Conservation (phyloP, 2,888 invertebrate genomes). For the Lepeophtheirus nordmannii region DNA sequence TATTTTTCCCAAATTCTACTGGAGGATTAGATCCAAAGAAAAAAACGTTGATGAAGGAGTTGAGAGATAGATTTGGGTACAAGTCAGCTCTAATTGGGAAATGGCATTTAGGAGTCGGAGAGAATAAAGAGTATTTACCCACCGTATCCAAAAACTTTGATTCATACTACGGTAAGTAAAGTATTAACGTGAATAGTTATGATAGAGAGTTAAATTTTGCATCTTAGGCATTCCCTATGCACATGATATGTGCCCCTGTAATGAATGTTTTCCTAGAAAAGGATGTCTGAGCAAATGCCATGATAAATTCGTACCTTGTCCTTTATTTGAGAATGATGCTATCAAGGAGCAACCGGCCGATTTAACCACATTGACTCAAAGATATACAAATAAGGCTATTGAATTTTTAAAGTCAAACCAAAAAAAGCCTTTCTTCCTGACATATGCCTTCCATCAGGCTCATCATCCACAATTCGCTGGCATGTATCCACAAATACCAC, state of each 20-base stretch:
- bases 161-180: conserved; percentile 27
- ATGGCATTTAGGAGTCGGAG: conserved; percentile 30
- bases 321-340: conserved; percentile 27
- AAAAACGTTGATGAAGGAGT: conserved; percentile 29
- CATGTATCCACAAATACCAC: conserved; percentile 16
- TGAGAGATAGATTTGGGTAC: conserved; percentile 28
- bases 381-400: conserved; percentile 27
- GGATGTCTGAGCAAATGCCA: conserved; percentile 27
- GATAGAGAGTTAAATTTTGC: too few relatives aligned
- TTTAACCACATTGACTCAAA: conserved; percentile 26
- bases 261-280: conserved; percentile 27
- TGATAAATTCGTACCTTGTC: conserved; percentile 26
- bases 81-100: conserved; percentile 29
- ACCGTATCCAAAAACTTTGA: conserved; percentile 29
- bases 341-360: conserved; percentile 29
- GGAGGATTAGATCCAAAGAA: conserved; percentile 30
- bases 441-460: conserved; percentile 29
- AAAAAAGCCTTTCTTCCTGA: conserved; percentile 29
- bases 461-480: conserved; percentile 25
- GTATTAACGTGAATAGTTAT: too few relatives aligned
- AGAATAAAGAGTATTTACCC: conserved; percentile 26
- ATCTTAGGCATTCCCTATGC: conserved; percentile 29
- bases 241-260: conserved; percentile 30
- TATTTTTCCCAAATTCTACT: conserved; percentile 28
- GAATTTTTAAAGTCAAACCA: conserved; percentile 27